Percentiles rank a stretch among this genome's conserved stretches.
Evolutionary conservation across 2,113 vertebrate species (phyloP).

Genomic region (Syrrhaptes paradoxus): DNA sequence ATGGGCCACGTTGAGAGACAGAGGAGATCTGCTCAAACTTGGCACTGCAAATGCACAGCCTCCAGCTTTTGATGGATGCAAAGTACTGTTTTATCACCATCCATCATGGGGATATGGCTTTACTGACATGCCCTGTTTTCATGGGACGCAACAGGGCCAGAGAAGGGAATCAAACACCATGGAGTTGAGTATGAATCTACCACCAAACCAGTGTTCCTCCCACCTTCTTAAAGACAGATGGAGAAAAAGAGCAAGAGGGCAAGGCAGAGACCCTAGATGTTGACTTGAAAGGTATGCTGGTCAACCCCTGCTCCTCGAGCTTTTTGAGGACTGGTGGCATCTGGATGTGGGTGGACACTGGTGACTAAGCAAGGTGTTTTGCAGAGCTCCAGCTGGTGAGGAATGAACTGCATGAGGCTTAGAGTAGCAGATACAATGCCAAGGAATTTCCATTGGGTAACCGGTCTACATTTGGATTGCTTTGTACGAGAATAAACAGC

Average conservation of each 20-base stretch:
- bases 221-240: not conserved
- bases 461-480: not conserved
- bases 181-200: not conserved
- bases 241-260: not conserved
- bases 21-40: not conserved
- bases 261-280: not conserved
- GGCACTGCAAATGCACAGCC: not conserved
- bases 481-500: constrained; percentile 20
- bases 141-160: no score
- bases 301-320: not conserved
- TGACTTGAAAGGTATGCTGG: not conserved
- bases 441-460: constrained; percentile 43
- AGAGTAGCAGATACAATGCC: not conserved
- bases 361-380: constrained; percentile 44
- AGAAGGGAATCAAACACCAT: not conserved
- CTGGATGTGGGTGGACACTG: constrained; percentile 15
- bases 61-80: not conserved
- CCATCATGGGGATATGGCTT: not conserved
- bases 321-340: not conserved
- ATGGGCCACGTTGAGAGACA: not conserved
- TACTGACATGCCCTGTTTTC: not conserved
- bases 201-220: not conserved
- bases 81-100: not conserved
- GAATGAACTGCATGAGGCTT: not conserved
- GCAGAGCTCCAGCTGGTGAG: constrained; percentile 3